Percentiles rank a stretch among this genome's conserved stretches.
Conservation (phyloP, 2,797 vertebrate genomes). For the Sciaenops ocellatus region DNA sequence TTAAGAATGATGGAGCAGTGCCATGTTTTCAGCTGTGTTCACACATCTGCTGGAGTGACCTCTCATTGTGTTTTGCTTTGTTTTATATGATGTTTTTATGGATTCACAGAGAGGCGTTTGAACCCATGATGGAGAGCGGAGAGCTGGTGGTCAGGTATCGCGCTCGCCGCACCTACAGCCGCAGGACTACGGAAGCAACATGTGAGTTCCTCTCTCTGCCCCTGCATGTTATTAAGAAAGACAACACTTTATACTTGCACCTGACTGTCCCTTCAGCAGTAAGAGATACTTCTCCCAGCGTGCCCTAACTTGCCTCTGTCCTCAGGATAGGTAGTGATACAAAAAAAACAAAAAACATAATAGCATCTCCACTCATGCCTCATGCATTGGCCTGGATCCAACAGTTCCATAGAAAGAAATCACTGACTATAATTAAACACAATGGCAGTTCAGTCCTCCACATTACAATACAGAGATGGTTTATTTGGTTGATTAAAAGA, state of each 20-base stretch:
- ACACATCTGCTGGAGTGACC: slow-evolving; percentile 1
- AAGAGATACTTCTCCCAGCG: slow-evolving; percentile 12
- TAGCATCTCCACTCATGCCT: slow-evolving; percentile 15
- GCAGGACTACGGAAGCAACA: slow-evolving; percentile 91
- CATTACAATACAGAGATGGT: slow-evolving; percentile 11
- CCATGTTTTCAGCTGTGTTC: slow-evolving; percentile 46
- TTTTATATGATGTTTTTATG: slow-evolving; percentile 21
- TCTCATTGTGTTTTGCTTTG: slow-evolving; percentile 13
- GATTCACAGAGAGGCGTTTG: slow-evolving; percentile 88
- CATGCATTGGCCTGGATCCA: neutral
- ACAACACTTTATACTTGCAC: slow-evolving; percentile 3
- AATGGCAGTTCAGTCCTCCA: slow-evolving; percentile 24
- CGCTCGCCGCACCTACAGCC: slow-evolving; percentile 92
- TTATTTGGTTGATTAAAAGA: slow-evolving; percentile 40
- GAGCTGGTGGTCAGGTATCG: slow-evolving; percentile 93
- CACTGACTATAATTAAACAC: neutral
- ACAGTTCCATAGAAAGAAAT: neutral
- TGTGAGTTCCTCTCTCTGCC: slow-evolving; percentile 83
- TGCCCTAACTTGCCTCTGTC: slow-evolving; percentile 50
- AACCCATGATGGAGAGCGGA: slow-evolving; percentile 92
- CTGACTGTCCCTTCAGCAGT: slow-evolving; percentile 6
- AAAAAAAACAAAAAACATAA: neutral
- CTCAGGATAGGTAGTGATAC: slow-evolving; percentile 25
- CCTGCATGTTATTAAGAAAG: slow-evolving; percentile 12
- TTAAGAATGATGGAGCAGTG: slow-evolving; percentile 1